Base-by-base conservation (phyloP, 2,113 vertebrate genomes). In the Sceloporus undulatus region DNA sequence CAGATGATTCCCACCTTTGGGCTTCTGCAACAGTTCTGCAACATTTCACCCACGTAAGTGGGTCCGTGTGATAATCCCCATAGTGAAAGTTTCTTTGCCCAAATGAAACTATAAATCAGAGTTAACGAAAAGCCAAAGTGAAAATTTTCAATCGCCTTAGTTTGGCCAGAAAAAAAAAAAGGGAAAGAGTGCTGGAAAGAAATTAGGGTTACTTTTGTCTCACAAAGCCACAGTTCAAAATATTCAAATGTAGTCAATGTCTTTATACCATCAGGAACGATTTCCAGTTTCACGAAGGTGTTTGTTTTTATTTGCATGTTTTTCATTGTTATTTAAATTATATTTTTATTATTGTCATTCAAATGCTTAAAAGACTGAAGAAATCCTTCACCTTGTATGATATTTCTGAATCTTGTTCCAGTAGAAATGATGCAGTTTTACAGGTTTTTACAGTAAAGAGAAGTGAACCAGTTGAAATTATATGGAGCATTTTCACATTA, bases 391-490 rank as follows among this genome's bases (percentile, higher is more conserved):
- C 34, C 21, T 81, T 48, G 70, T 74, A 80, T 74, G n/a, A 38
- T 75, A 81, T 81, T 16, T 68, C 5, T 79, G 42, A 78, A 65
- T 87, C n/a, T 82, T 34, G 27, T 75, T 74, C 21, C 68, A 48
- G 1, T 54, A 73, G 62, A 29, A 87, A 73, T 74, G 16, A 82
- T 40, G 25, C 11, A n/a, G 79, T 66, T 87, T 65, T n/a, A 66
- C 71, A 29, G 5, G 11, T 76, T 82, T 82, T 23, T n/a, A 66
- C 19, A 65, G 48, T 62, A 65, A 73, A 81, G 19, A 82, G 56
- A 82, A 82, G 18, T 48, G 40, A 75, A 76, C 66, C 27, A n/a
- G 11, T 75, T 76, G 56, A 82, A 87, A 73, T 80, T 65, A 48
- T 42, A 82, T 75, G 29, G 38, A 54, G 34, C 38, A 65, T 65